These are phyloP conservation scores for Centruroides sculpturatus DNA, from an alignment of 1,140 invertebrate genomes.

Conservation along the genomic window DNA sequence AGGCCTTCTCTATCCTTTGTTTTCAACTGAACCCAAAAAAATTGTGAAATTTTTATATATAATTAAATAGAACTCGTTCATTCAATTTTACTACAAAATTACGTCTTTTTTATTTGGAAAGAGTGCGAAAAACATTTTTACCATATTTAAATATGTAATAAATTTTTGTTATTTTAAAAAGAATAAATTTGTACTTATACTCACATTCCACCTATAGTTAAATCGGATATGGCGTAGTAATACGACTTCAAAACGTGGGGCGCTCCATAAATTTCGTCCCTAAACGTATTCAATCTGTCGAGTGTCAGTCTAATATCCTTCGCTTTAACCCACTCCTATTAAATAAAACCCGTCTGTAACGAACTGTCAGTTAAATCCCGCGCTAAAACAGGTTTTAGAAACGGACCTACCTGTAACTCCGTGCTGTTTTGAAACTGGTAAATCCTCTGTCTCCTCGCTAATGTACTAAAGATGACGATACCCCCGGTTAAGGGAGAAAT, in stretches of 20 bases:
- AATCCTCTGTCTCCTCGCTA: slow-evolving; percentile 84
- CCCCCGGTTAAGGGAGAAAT: slow-evolving; percentile 89
- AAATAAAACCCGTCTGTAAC: slow-evolving; percentile 6
- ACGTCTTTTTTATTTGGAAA: no score
- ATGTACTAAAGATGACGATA: slow-evolving; percentile 88
- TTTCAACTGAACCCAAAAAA: no score
- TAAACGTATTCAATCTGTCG: slow-evolving; percentile 88
- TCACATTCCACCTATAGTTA: slow-evolving; percentile 79
- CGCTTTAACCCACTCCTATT: slow-evolving; percentile 91
- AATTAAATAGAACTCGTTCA: no score
- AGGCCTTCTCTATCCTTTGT: no score
- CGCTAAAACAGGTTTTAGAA: neutral
- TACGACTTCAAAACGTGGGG: slow-evolving; percentile 82
- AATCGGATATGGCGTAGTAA: slow-evolving; percentile 95
- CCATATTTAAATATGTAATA: no score
- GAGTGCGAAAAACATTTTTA: no score
- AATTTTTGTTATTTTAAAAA: neutral
- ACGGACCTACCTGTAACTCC: slow-evolving; percentile 57
- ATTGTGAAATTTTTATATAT: no score
- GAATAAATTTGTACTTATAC: neutral
- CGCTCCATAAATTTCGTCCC: slow-evolving; percentile 92
- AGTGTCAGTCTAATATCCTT: slow-evolving; percentile 78
- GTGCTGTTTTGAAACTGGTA: slow-evolving; percentile 77
- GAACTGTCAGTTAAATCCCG: neutral
- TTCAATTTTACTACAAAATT: no score